Base-by-base conservation (phyloP, 2,888 invertebrate species). In the Andrena flavipes region DNA sequence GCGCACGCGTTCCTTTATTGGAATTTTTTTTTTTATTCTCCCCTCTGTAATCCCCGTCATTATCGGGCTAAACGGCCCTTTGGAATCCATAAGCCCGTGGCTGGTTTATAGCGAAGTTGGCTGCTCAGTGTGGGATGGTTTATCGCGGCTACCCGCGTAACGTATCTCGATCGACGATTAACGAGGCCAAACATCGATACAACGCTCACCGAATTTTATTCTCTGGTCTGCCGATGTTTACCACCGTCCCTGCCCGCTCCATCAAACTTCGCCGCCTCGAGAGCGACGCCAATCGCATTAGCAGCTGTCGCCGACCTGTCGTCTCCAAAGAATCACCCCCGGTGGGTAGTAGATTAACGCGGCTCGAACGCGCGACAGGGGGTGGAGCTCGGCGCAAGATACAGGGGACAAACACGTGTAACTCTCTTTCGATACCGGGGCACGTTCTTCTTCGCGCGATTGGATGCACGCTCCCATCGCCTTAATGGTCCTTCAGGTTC, bases 81-180 rank as follows among this genome's bases (percentile, higher is more conserved):
- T 79, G 77, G 82, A 81, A 81, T 83, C 80, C 84, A 74, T 84
- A 80, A 78, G 56, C 81, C 63, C 51, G 20, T 48, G 30, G 59
- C 30, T 48, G 74, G 83, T 81, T 83, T 42, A 42, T 42, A 4
- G 42, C 16, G 42, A 42, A 16, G 42, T 42, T 42, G 42, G 42
- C 42, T 42, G 42, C 5, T 42, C 42, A 4, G 16, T 3, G 42
- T 16, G 42, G 42, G 13, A 42, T 42, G 42, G 42, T 42, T 42
- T 42, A 85, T 85, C 79, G 75, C 54, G 33, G 51, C 6, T 54
- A 29, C 2, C 6, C 33, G 49, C 6, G 59, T 54, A 67, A 35
- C 60, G 72, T 81, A 67, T 77, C 69, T 59, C 81, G 76, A 84
- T 84, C 80, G 68, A 65, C 82, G 82, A 87, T 87, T 80, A 87